A percentile compares a stretch with the other conserved stretches of the same genome.
Evolutionary conservation across 2,113 vertebrate genomes (phyloP).

Genomic region (Dermatemys mawii): DNA sequence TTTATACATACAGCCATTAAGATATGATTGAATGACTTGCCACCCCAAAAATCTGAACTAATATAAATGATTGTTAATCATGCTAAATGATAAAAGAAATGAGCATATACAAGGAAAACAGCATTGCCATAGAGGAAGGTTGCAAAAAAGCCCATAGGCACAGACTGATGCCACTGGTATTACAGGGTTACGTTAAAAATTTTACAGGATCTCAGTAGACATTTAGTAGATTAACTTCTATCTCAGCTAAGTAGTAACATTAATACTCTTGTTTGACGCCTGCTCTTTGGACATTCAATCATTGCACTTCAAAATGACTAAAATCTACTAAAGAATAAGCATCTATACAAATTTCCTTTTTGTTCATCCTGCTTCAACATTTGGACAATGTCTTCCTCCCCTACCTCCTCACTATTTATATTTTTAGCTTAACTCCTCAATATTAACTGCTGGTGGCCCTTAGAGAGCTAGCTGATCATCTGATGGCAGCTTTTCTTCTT

Average conservation of each 20-base stretch:
- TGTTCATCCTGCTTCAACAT: background rate
- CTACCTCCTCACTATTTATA: background rate
- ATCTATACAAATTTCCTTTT: background rate
- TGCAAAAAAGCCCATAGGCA: background rate
- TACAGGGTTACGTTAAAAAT: background rate
- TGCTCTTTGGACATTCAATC: background rate
- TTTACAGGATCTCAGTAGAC: background rate
- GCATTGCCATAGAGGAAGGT: background rate
- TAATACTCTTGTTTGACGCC: background rate
- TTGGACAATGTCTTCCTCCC: background rate
- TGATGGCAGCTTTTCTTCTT: constrained; percentile 60
- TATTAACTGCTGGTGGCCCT: constrained; percentile 53
- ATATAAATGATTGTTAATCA: rapidly evolving
- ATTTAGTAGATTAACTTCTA: background rate
- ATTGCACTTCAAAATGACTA: background rate
- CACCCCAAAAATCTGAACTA: background rate
- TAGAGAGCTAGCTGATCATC: constrained; percentile 42
- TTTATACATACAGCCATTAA: background rate
- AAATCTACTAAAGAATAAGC: background rate
- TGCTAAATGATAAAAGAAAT: background rate
- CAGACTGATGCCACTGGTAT: background rate
- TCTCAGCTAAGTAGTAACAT: background rate
- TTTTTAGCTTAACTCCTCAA: constrained; percentile 40
- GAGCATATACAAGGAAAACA: background rate
- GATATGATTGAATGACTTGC: background rate